Conservation (phyloP, 2,797 vertebrate species). For the Sandelia bainsii region DNA sequence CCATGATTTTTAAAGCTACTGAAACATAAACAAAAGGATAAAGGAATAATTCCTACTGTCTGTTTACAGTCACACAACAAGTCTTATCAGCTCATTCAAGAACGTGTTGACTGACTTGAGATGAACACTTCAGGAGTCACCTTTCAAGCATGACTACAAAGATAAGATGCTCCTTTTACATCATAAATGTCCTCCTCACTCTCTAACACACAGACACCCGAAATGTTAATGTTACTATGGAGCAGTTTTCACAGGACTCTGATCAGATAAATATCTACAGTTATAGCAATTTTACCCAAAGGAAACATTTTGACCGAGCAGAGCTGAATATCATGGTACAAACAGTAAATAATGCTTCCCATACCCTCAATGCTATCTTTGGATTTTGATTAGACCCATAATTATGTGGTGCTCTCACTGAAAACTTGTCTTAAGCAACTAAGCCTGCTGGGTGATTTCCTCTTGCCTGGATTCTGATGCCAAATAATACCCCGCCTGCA, state of each 20-base stretch:
- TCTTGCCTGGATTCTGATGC: not conserved
- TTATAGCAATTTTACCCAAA: not conserved
- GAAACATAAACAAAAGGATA: constrained; percentile 1
- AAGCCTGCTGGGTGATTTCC: constrained; percentile 36
- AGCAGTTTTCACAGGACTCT: not conserved
- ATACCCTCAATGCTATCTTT: constrained; percentile 57
- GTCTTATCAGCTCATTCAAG: not conserved
- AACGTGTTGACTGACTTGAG: constrained; percentile 11
- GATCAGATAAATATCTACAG: constrained; percentile 7
- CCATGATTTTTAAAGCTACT: no score
- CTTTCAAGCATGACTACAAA: constrained; percentile 26
- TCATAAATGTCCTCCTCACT: not conserved
- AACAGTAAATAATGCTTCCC: constrained; percentile 10
- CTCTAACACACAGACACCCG: not conserved
- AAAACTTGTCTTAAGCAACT: constrained; percentile 30
- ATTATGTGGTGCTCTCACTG: constrained; percentile 57
- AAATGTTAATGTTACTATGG: not conserved
- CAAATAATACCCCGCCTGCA: not conserved
- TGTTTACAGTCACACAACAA: not conserved
- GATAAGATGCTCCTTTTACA: constrained; percentile 21
- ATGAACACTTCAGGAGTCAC: not conserved
- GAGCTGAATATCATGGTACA: constrained; percentile 12
- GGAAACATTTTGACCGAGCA: constrained; percentile 28
- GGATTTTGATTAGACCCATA: constrained; percentile 65
- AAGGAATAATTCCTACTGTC: not conserved